These are phyloP conservation scores for Montipora sp. DNA, from an alignment of 64 coral and sea anemone species.

Conservation along the genomic window DNA sequence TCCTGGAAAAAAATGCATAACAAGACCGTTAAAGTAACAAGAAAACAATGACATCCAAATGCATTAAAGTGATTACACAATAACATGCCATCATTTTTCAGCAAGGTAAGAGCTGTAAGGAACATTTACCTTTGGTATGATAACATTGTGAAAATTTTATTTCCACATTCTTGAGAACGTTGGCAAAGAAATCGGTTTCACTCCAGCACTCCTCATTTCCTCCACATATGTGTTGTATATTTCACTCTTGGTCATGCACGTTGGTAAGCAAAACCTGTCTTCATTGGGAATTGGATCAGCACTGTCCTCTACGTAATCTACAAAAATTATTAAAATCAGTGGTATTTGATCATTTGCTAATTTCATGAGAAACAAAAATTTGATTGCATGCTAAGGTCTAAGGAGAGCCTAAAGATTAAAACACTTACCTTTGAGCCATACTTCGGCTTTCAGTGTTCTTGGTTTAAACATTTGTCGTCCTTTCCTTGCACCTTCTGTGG, in stretches of 20 bases:
- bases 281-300: conserved; percentile 35
- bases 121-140: conserved; percentile 34
- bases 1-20: not conserved
- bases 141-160: conserved; percentile 17
- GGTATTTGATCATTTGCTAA: not conserved
- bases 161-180: conserved; percentile 11
- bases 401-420: not conserved
- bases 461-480: conserved; percentile 6
- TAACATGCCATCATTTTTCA: not conserved
- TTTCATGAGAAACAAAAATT: not conserved
- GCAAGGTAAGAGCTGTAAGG: not conserved
- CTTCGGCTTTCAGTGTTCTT: not conserved
- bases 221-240: conserved; percentile 15
- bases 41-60: too few species aligned
- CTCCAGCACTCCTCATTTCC: not conserved
- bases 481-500: conserved; percentile 11
- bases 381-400: not conserved
- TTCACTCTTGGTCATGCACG: conserved; percentile 14
- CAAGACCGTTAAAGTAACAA: too few species aligned
- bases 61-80: not conserved
- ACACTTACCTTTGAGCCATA: not conserved
- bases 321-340: not conserved
- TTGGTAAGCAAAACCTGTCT: conserved; percentile 15
- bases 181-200: conserved; percentile 8
- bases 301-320: conserved; percentile 29